Evolutionary conservation across 2,888 invertebrate genomes (phyloP).

Genomic region (Hermodice carunculata): DNA sequence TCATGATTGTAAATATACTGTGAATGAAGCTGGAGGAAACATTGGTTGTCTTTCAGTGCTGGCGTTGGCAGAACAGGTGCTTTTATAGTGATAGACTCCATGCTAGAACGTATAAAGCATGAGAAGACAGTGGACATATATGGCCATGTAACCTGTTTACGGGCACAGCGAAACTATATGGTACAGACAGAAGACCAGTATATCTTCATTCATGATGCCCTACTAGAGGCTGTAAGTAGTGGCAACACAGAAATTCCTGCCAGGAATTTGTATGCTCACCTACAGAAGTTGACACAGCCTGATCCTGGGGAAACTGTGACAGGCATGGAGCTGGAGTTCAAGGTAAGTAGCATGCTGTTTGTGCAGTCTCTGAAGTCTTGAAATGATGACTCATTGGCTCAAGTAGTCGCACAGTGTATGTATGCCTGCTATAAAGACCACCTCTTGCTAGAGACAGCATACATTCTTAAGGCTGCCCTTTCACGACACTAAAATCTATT

Average conservation of each 20-base stretch:
- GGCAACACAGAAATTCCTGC: slow-evolving; percentile 97
- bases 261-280: slow-evolving; percentile 92
- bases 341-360: slow-evolving; percentile 55
- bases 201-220: slow-evolving; percentile 98
- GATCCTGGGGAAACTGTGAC: slow-evolving; percentile 66
- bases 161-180: slow-evolving; percentile 99
- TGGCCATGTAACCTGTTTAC: slow-evolving; percentile 96
- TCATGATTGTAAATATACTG: too few species aligned
- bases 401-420: too few species aligned
- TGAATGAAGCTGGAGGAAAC: too few species aligned
- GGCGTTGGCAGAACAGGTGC: slow-evolving; percentile 76
- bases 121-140: slow-evolving; percentile 99
- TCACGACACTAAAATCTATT: too few species aligned
- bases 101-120: slow-evolving; percentile 96
- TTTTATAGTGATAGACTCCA: slow-evolving; percentile 93
- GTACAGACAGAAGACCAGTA: slow-evolving; percentile 98
- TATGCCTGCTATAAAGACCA: too few species aligned
- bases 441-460: too few species aligned
- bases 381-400: too few species aligned
- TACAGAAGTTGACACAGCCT: slow-evolving; percentile 93
- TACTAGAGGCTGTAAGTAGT: slow-evolving; percentile 96
- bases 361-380: neutral
- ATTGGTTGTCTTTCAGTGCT: slow-evolving; percentile 75
- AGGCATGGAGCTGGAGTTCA: slow-evolving; percentile 67
- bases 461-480: too few species aligned